Evolutionary conservation across 2,113 vertebrate genomes (phyloP), one percentile per base, ranked within the genome.

Genomic region (Delphinapterus leucas): DNA sequence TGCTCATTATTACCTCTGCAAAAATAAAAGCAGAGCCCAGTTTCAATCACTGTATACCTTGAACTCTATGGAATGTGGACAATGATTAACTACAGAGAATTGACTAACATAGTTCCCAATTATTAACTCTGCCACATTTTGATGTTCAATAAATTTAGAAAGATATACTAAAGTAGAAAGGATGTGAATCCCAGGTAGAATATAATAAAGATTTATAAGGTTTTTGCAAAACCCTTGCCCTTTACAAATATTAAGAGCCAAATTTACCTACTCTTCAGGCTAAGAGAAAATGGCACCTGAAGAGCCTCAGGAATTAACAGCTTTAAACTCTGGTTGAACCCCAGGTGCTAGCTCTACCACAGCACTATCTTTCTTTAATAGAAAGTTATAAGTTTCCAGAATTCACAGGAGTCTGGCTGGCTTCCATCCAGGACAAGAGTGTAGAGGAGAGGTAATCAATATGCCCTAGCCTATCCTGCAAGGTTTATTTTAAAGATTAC

Each of bases 401-500:
- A 97, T 93, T 96, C 93, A 95, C 74, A 93, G 76, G 91, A 93
- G 85, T 84, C 95, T 83, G 28, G 68, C 80, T 96, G 97, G 93
- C 96, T 90, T 93, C 86, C 92, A 63, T 96, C 80, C 96, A 96
- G 53, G 87, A 95, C 86, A 82, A 55, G 38, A 95, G 96, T 95
- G 13, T 95, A 95, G 83, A 93, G 33, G 53, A 95, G 79, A 91
- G 55, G 93, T 93, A 95, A 98, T 98, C 96, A 96, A 98, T 98
- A 97, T 88, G 79, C 70, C 83, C 83, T 85, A 88, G 86, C 83
- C 83, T 96, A 94, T 88, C 95, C 92, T 82, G 55, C 65, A 96
- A 97, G 96, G 96, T 98, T 98, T 97, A 97, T 96, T 98, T 98
- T 97, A 97, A 97, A 98, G 97, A 98, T 98, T 97, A 95, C 89